Conservation (phyloP, 1,140 invertebrate species). For the Hyles euphorbiae region DNA sequence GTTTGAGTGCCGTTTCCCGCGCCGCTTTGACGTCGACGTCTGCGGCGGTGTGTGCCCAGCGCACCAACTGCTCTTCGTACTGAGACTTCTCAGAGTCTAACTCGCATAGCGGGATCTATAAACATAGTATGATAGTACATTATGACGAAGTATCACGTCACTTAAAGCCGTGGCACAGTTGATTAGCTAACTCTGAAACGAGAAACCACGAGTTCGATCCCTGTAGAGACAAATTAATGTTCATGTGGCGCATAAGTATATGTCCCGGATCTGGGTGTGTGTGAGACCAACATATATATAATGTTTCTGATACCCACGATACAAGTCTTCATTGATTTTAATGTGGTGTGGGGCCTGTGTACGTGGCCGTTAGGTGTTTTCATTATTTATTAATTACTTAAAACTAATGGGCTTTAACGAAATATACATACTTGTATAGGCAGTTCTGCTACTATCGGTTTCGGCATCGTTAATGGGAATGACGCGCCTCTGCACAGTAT, state of each 20-base stretch:
- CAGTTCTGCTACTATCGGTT: constrained; percentile 86
- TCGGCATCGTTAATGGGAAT: constrained; percentile 91
- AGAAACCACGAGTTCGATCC: too few relatives aligned
- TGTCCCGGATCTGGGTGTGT: too few relatives aligned
- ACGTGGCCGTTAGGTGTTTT: neutral
- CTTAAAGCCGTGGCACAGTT: too few relatives aligned
- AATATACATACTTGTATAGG: constrained; percentile 74
- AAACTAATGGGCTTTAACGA: neutral
- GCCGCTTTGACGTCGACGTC: constrained; percentile 79
- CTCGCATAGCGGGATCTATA: constrained; percentile 88
- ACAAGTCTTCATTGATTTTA: too few relatives aligned
- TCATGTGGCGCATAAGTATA: too few relatives aligned
- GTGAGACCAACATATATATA: too few relatives aligned
- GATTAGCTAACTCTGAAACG: too few relatives aligned
- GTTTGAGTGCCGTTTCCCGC: constrained; percentile 88
- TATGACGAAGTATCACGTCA: too few relatives aligned
- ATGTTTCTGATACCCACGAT: too few relatives aligned
- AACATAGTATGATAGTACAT: constrained; percentile 4
- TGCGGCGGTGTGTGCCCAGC: constrained; percentile 77
- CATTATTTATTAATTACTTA: neutral
- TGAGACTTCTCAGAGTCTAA: constrained; percentile 86
- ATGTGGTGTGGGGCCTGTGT: too few relatives aligned
- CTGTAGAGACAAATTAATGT: too few relatives aligned
- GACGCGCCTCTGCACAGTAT: constrained; percentile 91
- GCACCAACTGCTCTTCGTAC: constrained; percentile 86